Conservation (phyloP, 2,797 vertebrate species). For the Onychomys arenicola region DNA sequence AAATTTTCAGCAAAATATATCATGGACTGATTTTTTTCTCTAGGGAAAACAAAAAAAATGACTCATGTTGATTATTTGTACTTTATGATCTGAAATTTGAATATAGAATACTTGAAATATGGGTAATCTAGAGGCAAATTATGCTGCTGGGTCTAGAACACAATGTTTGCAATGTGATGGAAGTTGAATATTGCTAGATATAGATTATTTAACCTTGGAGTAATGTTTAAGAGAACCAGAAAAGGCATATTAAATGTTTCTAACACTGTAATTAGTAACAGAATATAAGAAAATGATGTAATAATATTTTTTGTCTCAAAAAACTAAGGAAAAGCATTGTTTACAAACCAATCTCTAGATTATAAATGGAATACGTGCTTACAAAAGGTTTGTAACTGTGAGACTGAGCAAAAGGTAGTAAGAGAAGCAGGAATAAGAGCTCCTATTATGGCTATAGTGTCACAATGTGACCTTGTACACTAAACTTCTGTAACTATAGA, state of each 20-base stretch:
- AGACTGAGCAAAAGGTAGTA: background rate
- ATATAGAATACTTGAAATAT: background rate
- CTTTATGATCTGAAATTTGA: background rate
- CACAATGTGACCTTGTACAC: background rate
- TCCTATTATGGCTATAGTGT: background rate
- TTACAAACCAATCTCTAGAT: background rate
- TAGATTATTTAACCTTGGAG: background rate
- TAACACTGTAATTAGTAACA: background rate
- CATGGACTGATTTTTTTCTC: background rate
- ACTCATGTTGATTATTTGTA: background rate
- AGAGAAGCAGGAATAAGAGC: background rate
- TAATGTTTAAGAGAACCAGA: background rate
- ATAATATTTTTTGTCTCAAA: background rate
- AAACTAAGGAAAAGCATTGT: background rate
- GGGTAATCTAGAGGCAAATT: background rate
- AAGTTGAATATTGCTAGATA: background rate
- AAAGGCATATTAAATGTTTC: background rate
- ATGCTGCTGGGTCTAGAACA: background rate
- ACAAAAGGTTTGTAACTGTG: background rate
- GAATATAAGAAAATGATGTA: background rate
- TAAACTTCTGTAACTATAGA: conserved; percentile 9
- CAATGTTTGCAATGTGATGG: background rate
- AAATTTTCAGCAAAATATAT: background rate
- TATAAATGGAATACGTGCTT: background rate
- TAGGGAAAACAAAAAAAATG: background rate